These are phyloP conservation scores for Himantopus leucocephalus DNA, from an alignment of 2,113 vertebrate genomes.

Conservation along the genomic window DNA sequence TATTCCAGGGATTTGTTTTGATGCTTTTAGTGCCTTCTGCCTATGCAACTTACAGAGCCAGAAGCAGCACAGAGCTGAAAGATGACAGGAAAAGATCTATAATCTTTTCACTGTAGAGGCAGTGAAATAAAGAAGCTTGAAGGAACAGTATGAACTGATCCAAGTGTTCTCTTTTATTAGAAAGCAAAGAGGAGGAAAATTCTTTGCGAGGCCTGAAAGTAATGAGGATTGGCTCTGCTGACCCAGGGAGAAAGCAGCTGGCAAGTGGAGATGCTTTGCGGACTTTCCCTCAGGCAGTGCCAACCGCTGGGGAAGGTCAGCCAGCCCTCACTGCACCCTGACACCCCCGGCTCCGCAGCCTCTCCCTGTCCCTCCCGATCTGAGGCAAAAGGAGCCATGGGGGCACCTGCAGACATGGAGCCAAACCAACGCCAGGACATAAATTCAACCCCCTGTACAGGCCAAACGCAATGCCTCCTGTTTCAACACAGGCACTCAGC, in stretches of 20 bases:
- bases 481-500: neutral
- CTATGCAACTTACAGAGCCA: neutral
- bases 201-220: neutral
- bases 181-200: neutral
- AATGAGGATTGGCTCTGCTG: neutral
- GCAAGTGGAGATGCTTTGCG: neutral
- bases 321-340: too few species aligned
- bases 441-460: neutral
- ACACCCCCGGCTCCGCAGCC: neutral
- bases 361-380: accelerated
- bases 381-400: neutral
- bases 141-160: neutral
- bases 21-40: neutral
- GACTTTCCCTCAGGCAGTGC: neutral
- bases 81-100: neutral
- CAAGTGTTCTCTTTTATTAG: neutral
- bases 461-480: accelerated
- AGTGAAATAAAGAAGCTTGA: neutral
- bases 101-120: neutral
- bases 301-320: neutral
- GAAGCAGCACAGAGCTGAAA: neutral
- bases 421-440: neutral
- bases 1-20: neutral
- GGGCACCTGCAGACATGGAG: neutral
- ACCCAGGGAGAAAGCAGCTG: neutral